Percentiles rank a stretch among this genome's conserved stretches.
phyloP scores from a whole-genome alignment of 2,888 invertebrate genomes.

The Crocallis elinguaria region DNA sequence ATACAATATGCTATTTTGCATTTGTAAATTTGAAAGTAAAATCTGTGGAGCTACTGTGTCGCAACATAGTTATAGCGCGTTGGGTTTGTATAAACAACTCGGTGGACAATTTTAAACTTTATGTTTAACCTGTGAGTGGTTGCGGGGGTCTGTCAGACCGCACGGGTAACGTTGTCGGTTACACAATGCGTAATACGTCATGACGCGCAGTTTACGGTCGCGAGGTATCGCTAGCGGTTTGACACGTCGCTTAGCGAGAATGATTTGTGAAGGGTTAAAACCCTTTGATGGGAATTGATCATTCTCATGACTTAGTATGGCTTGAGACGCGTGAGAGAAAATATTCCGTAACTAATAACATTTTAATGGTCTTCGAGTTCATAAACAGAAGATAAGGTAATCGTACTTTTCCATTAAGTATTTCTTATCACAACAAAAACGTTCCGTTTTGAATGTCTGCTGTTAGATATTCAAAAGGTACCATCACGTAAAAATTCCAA shows the following conservation, averaged over 20 bases:
- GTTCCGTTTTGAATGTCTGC: too few species aligned
- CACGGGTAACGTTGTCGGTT: slow-evolving; percentile 43
- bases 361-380: slow-evolving; percentile 15
- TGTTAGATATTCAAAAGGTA: not conserved
- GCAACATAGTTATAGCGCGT: slow-evolving; percentile 67
- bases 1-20: slow-evolving; percentile 80
- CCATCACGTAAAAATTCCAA: not conserved
- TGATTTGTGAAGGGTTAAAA: slow-evolving; percentile 73
- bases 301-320: slow-evolving; percentile 40
- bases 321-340: slow-evolving; percentile 26
- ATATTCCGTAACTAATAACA: slow-evolving; percentile 23
- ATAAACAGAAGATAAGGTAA: not conserved
- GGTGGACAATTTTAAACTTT: slow-evolving; percentile 39
- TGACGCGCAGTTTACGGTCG: slow-evolving; percentile 69
- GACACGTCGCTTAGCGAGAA: slow-evolving; percentile 73
- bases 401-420: not conserved
- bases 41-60: slow-evolving; percentile 74
- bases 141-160: slow-evolving; percentile 36
- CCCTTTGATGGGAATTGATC: slow-evolving; percentile 51
- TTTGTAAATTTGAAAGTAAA: slow-evolving; percentile 77
- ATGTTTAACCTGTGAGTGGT: slow-evolving; percentile 39
- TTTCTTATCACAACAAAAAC: not conserved
- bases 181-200: slow-evolving; percentile 79
- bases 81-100: slow-evolving; percentile 6
- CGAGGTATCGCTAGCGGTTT: slow-evolving; percentile 74